phyloP scores from a whole-genome alignment of 2,797 vertebrate species.

The Petrocephalus schoutedeni region DNA sequence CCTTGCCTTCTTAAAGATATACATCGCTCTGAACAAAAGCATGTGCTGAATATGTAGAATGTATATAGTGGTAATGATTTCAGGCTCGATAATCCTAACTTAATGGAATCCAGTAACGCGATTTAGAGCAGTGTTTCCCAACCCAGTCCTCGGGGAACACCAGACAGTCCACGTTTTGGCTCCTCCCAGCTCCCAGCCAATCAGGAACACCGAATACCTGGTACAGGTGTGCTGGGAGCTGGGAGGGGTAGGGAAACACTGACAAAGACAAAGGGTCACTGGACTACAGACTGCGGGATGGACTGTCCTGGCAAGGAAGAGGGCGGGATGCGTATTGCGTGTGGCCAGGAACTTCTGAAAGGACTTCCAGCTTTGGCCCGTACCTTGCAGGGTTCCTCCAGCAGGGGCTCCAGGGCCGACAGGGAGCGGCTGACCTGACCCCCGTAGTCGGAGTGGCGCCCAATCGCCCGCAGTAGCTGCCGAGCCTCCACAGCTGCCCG shows the following conservation, averaged over 20 bases:
- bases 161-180: no score
- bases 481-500: constrained; percentile 56
- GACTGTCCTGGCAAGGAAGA: not conserved
- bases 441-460: constrained; percentile 59
- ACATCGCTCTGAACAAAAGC: not conserved
- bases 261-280: not conserved
- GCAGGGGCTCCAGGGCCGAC: constrained; percentile 49
- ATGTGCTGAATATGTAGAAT: not conserved
- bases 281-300: not conserved
- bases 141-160: no score
- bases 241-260: no score
- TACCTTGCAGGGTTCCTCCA: constrained; percentile 51
- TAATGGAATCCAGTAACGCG: not conserved
- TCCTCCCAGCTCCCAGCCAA: no score
- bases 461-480: constrained; percentile 59
- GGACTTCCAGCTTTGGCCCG: not conserved
- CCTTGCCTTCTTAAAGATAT: not conserved
- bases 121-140: no score
- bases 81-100: not conserved
- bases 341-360: not conserved
- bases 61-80: not conserved
- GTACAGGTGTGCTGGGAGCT: no score
- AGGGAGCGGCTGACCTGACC: constrained; percentile 57
- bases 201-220: no score
- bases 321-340: not conserved